Base-by-base conservation (phyloP, 1,140 invertebrate species). In the Temnothorax nylanderi region DNA sequence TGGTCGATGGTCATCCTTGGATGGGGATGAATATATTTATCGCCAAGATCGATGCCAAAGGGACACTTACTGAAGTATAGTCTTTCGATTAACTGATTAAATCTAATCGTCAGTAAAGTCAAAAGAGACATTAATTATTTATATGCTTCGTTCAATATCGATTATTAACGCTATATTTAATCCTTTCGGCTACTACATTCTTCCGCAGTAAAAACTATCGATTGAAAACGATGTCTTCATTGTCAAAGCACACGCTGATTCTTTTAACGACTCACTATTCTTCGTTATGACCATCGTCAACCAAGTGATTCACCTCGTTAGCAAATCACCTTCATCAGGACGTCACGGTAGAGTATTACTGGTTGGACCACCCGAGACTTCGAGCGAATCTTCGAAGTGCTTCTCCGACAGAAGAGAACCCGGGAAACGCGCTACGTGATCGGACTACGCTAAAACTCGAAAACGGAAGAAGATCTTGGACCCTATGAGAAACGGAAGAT, bases 401-500 rank as follows among this genome's bases (percentile, higher is more conserved):
- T 74, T 32, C 58, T 58, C n/a, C 41, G 10, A 32, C 16, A 21
- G 54, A 49, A 32, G 60, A 54, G 37, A 37, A 77, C 13, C 37
- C 5, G 18, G 13, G 8, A 60, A 56, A 49, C 58, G 11, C 67
- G 34, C 34, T 76, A 89, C 71, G 87, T 87, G 75, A 89, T 89
- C 71, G 13, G 84, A 89, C 76, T 86, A 21, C 0, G 37, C 5
- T 26, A 34, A 72, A 26, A 60, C 67, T n/a, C 72, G 26, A 81
- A 87, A 75, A 84, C 34, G 44, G 37, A 56, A 41, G 8, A 49
- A 56, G 51, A 51, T 80, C 72, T 72, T 7, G 16, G 3, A 56
- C 4, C 3, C 26, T 51, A 16, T 10, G 21, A 75, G 58, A 86
- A 51, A 32, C 18, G n/a, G 13, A 51, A 77, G 44, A 76, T 56